A percentile compares a stretch with the other conserved stretches of the same genome.
phyloP scores from a whole-genome alignment of 2,113 vertebrate species.

The Podarcis muralis region DNA sequence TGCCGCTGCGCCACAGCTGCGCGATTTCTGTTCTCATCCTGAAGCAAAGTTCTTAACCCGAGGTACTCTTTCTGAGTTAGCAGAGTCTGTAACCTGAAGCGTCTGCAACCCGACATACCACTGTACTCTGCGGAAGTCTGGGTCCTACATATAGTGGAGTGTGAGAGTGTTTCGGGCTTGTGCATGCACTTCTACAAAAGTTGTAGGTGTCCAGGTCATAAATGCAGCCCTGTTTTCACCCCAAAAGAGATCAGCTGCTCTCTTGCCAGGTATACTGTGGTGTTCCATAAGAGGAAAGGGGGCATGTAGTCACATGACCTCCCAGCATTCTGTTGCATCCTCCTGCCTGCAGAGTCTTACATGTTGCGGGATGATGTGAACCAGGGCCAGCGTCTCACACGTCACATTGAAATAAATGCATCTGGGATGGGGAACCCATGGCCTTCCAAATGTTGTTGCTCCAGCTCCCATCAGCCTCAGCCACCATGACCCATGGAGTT shows the following conservation, averaged over 20 bases:
- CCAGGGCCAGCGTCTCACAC: not conserved
- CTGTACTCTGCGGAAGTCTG: not conserved
- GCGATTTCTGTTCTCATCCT: too few species aligned
- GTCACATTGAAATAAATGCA: not conserved
- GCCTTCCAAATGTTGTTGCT: too few species aligned
- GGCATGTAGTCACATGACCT: not conserved
- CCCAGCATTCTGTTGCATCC: not conserved
- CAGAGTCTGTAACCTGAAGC: too few species aligned
- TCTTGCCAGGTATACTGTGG: not conserved
- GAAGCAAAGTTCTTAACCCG: too few species aligned
- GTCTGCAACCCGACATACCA: too few species aligned
- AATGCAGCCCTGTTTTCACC: not conserved
- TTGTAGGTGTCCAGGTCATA: too few species aligned
- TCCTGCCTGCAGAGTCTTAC: not conserved
- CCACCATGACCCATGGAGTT: too few species aligned
- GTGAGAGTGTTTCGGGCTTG: not conserved
- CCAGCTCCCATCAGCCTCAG: too few species aligned
- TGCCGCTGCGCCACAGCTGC: too few species aligned
- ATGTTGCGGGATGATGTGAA: constrained; percentile 4
- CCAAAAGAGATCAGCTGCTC: not conserved
- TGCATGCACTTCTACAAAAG: not conserved
- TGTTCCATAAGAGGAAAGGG: not conserved
- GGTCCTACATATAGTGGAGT: not conserved
- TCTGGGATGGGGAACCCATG: too few species aligned
- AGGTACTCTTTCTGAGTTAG: too few species aligned